Percentiles rank a stretch among this genome's conserved stretches.
phyloP scores from a whole-genome alignment of 2,797 vertebrate species.

The Masticophis lateralis region DNA sequence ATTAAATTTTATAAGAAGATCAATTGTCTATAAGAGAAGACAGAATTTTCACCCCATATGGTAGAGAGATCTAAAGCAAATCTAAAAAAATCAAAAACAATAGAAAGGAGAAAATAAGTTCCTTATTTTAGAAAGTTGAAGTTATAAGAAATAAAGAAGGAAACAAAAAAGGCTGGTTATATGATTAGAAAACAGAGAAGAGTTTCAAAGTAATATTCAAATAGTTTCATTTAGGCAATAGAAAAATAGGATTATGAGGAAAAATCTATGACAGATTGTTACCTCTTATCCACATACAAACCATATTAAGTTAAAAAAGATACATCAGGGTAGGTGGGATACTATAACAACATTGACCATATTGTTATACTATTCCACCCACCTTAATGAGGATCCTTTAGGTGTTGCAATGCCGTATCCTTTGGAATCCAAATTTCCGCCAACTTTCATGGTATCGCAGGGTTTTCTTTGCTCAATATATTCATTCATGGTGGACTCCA shows the following conservation, averaged over 20 bases:
- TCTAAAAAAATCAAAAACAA: conserved; percentile 62
- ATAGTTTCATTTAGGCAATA: conserved; percentile 66
- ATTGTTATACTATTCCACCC: conserved; percentile 99
- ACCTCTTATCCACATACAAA: conserved; percentile 97
- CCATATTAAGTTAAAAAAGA: conserved; percentile 97
- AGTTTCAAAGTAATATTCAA: conserved; percentile 64
- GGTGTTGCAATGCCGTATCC: conserved; percentile 99
- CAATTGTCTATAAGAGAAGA: conserved; percentile 70
- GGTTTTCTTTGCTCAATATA: conserved; percentile 99
- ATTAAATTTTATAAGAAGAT: conserved; percentile 67
- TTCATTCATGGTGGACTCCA: conserved; percentile 99
- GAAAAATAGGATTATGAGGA: conserved; percentile 46
- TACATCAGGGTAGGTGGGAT: conserved; percentile 99
- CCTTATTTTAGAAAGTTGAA: conserved; percentile 63
- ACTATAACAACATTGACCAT: conserved; percentile 99
- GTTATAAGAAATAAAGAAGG: conserved; percentile 39
- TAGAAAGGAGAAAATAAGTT: conserved; percentile 63
- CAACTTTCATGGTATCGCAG: conserved; percentile 99
- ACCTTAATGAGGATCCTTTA: conserved; percentile 99
- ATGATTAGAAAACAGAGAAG: conserved; percentile 64
- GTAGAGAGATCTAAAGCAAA: conserved; percentile 69
- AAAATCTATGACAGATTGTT: conserved; percentile 74
- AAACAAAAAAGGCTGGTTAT: conserved; percentile 45
- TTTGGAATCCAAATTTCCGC: conserved; percentile 99
- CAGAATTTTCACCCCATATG: conserved; percentile 63